These are phyloP conservation scores for Halocynthia roretzi DNA, from an alignment of 23 tunicate genomes.

Conservation along the genomic window DNA sequence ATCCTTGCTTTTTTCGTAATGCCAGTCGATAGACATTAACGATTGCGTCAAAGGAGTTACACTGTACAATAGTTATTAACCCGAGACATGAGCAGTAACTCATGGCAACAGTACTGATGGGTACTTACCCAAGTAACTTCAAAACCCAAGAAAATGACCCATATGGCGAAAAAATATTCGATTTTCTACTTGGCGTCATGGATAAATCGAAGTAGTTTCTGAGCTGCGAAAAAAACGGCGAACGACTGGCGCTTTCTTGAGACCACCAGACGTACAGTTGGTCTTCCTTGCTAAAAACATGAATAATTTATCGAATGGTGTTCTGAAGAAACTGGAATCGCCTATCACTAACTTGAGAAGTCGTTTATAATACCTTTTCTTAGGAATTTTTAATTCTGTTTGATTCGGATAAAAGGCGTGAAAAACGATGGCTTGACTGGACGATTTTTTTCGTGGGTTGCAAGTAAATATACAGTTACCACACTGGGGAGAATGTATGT, in stretches of 20 bases:
- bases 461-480: constrained; percentile 4
- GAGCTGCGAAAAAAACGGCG: background rate
- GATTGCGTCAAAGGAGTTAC: background rate
- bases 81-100: background rate
- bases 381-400: background rate
- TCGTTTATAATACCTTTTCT: background rate
- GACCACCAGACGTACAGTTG: constrained; percentile 8
- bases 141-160: constrained; percentile 4
- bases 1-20: background rate
- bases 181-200: constrained; percentile 3
- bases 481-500: background rate
- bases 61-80: too few relatives aligned
- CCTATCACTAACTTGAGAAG: too few relatives aligned
- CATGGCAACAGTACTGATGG: background rate
- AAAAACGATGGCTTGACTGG: background rate
- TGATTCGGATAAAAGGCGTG: background rate
- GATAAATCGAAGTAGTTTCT: constrained; percentile 2
- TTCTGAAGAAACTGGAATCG: background rate
- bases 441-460: background rate
- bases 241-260: constrained; percentile 8
- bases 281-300: background rate
- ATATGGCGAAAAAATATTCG: background rate
- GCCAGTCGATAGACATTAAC: background rate
- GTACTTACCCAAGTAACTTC: background rate
- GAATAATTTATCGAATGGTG: background rate